Base-by-base conservation (phyloP, 1,140 invertebrate species). In the Bombus difficillimus region DNA sequence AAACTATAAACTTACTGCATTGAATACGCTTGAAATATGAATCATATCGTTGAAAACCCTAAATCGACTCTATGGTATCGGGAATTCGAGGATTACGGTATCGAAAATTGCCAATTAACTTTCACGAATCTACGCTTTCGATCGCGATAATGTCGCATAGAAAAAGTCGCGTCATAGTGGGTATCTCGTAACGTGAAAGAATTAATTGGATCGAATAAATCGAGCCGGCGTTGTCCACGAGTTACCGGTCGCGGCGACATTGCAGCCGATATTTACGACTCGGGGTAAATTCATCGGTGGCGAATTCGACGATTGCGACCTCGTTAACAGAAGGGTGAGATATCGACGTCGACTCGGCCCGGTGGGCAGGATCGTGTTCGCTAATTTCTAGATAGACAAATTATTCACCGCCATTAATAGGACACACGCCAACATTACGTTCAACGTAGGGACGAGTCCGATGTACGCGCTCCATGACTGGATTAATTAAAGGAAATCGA, bases 401-500 rank as follows among this genome's bases (percentile, higher is more conserved):
- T 86, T 86, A 86, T 86, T 83, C 85, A 73, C 47, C 53, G 53
- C 73, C 47, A 66, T 81, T 83, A 86, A 86, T 72, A 73, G 80
- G 81, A 86, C 73, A 83, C 80, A 64, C 85, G 85, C 85, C 85
- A 71, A 86, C 85, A 43, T 83, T 86, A 77, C 64, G 43, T 10
- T 64, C 37, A 47, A 34, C 66, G 41, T 41, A 47, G 28, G 41
- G 57, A 39, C 13, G 43, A 34, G 76, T 69, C 53, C 15, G 22
- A 6, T 12, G 37, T 34, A 15, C 34, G 37, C 72, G 80, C 39
- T 69, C 62, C 22, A 3, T 15, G 39, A 41, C 9, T 74, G 57
- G 73, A 81, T 86, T 86, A 86, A 86, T 86, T 86, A 86, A 76
- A 74, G 64, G 80, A 86, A 86, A 86, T 76, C 80, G 85, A 86